phyloP scores from a whole-genome alignment of 2,113 vertebrate species.

The Plestiodon gilberti region DNA sequence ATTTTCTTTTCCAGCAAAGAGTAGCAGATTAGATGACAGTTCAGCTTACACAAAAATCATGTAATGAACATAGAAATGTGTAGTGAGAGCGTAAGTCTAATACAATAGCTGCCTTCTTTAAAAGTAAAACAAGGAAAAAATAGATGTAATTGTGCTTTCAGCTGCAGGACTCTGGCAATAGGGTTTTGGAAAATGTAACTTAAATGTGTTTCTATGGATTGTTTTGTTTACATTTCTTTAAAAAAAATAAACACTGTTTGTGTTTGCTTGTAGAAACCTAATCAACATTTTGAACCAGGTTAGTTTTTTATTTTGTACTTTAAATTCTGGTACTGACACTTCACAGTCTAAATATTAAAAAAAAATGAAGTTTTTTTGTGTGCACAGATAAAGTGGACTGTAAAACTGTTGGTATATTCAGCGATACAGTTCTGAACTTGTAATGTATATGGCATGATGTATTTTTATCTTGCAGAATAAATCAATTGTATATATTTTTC shows the following conservation, averaged over 20 bases:
- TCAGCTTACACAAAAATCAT: slow-evolving; percentile 76
- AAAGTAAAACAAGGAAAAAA: slow-evolving; percentile 59
- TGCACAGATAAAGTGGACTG: slow-evolving; percentile 93
- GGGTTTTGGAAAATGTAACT: slow-evolving; percentile 80
- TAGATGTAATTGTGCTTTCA: slow-evolving; percentile 68
- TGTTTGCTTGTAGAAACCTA: slow-evolving; percentile 85
- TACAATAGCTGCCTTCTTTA: slow-evolving; percentile 69
- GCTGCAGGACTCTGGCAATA: slow-evolving; percentile 80
- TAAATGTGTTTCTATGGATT: slow-evolving; percentile 84
- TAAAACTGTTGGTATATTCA: slow-evolving; percentile 82
- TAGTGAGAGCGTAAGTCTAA: slow-evolving; percentile 66
- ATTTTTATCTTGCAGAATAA: slow-evolving; percentile 99
- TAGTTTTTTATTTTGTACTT: slow-evolving; percentile 84
- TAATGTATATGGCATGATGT: slow-evolving; percentile 99
- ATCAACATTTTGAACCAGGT: slow-evolving; percentile 82
- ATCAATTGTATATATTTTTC: slow-evolving; percentile 99
- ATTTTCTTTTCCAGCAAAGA: slow-evolving; percentile 78
- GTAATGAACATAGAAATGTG: slow-evolving; percentile 68
- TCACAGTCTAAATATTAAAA: slow-evolving; percentile 86
- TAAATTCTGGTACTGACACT: slow-evolving; percentile 86
- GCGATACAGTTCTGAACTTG: slow-evolving; percentile 88
- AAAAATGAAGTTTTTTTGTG: slow-evolving; percentile 87
- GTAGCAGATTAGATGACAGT: slow-evolving; percentile 80
- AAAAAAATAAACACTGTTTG: slow-evolving; percentile 80
- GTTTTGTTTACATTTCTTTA: slow-evolving; percentile 91